These are phyloP conservation scores for Pagetopsis macropterus DNA, from an alignment of 2,797 vertebrate species.

Conservation along the genomic window DNA sequence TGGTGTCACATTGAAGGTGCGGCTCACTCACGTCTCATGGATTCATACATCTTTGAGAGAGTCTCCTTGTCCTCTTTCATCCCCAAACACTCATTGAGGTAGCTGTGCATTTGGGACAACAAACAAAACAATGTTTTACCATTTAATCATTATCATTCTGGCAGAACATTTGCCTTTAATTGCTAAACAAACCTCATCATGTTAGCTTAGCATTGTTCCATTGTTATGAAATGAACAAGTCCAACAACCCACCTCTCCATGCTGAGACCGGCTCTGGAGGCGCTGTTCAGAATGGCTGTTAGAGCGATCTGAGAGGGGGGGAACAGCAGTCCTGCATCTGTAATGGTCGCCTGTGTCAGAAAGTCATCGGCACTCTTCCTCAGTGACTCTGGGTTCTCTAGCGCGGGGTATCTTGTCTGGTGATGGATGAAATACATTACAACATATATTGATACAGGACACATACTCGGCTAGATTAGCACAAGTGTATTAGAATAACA, in stretches of 20 bases:
- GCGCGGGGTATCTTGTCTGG: slow-evolving; percentile 91
- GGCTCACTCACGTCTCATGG: slow-evolving; percentile 92
- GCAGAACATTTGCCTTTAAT: no score
- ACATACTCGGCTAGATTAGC: not conserved
- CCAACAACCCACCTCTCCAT: slow-evolving; percentile 89
- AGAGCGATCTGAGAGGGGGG: slow-evolving; percentile 93
- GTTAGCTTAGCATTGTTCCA: no score
- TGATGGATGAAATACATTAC: not conserved
- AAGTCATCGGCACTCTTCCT: slow-evolving; percentile 95
- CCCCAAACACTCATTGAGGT: slow-evolving; percentile 90
- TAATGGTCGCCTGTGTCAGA: slow-evolving; percentile 88
- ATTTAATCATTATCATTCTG: not conserved
- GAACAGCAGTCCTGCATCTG: slow-evolving; percentile 92
- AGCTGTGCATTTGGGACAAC: slow-evolving; percentile 77
- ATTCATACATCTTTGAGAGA: slow-evolving; percentile 87
- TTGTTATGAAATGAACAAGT: not conserved
- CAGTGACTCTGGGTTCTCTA: slow-evolving; percentile 94
- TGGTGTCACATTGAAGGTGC: slow-evolving; percentile 49
- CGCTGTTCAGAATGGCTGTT: slow-evolving; percentile 90
- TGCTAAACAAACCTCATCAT: not conserved
- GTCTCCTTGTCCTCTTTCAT: slow-evolving; percentile 87
- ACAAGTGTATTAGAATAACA: no score
- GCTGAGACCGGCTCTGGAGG: slow-evolving; percentile 90
- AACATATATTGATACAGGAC: rapidly evolving
- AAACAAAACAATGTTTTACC: not conserved